phyloP scores from a whole-genome alignment of 2,888 invertebrate species.

The Drosophila macrospina region DNA sequence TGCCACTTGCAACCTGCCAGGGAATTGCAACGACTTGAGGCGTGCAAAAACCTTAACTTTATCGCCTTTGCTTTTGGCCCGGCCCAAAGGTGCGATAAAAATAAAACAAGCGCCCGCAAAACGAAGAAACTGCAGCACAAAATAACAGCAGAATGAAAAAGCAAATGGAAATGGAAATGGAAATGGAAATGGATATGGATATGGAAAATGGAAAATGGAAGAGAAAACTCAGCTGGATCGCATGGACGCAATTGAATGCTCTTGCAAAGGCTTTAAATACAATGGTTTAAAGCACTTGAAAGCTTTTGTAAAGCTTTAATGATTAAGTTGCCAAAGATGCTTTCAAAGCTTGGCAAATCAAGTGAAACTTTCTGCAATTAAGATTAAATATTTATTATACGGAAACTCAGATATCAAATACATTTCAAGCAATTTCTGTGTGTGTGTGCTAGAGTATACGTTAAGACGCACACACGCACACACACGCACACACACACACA shows the following conservation, averaged over 20 bases:
- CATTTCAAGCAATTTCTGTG: background rate
- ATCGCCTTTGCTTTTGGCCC: constrained; percentile 40
- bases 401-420: constrained; percentile 6
- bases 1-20: constrained; percentile 3
- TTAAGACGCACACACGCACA: constrained; percentile 40
- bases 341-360: background rate
- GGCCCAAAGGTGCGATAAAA: constrained; percentile 72
- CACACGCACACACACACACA: constrained; percentile 11
- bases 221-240: background rate
- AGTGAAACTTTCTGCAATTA: background rate
- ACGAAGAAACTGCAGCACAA: too few species aligned
- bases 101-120: constrained; percentile 37
- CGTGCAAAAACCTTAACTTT: constrained; percentile 39
- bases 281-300: background rate
- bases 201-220: constrained; percentile 18
- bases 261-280: constrained; percentile 6
- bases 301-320: background rate
- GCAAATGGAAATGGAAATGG: too few species aligned
- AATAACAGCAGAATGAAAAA: too few species aligned
- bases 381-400: constrained; percentile 15
- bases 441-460: constrained; percentile 24
- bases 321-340: background rate
- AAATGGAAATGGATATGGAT: too few species aligned
- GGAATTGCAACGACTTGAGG: constrained; percentile 1
- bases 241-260: background rate